Conservation (phyloP, 2,888 invertebrate genomes). For the Diaperis boleti region DNA sequence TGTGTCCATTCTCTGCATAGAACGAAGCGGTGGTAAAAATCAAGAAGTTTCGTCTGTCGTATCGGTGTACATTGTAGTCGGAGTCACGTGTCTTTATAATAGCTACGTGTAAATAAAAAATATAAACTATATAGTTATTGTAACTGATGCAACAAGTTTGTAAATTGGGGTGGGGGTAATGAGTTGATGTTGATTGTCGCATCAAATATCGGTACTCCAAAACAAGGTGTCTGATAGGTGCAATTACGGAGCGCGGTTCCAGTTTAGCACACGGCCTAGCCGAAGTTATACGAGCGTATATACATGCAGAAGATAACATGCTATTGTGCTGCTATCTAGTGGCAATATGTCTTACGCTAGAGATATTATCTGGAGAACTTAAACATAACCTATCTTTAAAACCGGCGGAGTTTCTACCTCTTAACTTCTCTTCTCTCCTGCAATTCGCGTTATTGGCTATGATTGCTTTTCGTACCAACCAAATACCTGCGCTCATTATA, state of each 20-base stretch:
- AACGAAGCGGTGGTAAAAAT: no score
- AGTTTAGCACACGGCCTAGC: slow-evolving; percentile 53
- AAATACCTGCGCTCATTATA: slow-evolving; percentile 28
- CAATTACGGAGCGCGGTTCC: background rate
- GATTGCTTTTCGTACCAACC: slow-evolving; percentile 13
- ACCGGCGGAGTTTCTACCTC: slow-evolving; percentile 52
- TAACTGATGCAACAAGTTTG: no score
- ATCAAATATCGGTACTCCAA: no score
- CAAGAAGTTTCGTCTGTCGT: no score
- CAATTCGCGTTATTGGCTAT: slow-evolving; percentile 15
- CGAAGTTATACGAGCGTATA: slow-evolving; percentile 59
- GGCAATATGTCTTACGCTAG: slow-evolving; percentile 63
- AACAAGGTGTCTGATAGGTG: background rate
- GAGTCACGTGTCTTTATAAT: no score
- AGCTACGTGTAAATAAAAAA: no score
- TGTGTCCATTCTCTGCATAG: slow-evolving; percentile 34
- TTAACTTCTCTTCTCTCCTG: slow-evolving; percentile 37
- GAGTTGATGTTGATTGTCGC: no score
- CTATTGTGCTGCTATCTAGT: slow-evolving; percentile 63
- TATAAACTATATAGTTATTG: no score
- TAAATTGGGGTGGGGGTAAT: no score
- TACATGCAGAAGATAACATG: slow-evolving; percentile 62
- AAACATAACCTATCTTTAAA: slow-evolving; percentile 60
- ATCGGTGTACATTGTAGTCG: no score
- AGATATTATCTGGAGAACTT: slow-evolving; percentile 62